phyloP scores from a whole-genome alignment of 2,888 invertebrate genomes.

The Thera obeliscata region DNA sequence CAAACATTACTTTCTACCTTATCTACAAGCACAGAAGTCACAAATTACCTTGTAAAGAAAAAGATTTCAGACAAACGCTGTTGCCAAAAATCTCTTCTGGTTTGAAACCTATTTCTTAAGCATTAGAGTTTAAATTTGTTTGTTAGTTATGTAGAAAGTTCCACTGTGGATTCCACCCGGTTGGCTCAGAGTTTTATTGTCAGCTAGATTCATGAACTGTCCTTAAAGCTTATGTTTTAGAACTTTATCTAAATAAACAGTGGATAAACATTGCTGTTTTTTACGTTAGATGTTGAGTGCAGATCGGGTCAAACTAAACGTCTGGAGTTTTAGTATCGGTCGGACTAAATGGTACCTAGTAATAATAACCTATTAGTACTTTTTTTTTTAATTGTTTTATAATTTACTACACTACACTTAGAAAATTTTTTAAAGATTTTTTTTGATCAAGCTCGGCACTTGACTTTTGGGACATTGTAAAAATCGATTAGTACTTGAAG shows the following conservation, averaged over 20 bases:
- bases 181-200: conserved; percentile 35
- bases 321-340: neutral
- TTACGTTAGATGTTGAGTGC: neutral
- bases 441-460: too few relatives aligned
- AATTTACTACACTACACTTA: too few relatives aligned
- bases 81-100: neutral
- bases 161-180: conserved; percentile 30
- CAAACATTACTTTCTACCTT: conserved; percentile 18
- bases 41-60: neutral
- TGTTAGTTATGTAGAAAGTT: conserved; percentile 28
- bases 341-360: too few relatives aligned
- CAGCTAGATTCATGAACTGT: conserved; percentile 39
- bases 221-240: conserved; percentile 27
- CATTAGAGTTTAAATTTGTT: conserved; percentile 15
- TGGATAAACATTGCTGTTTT: conserved; percentile 14
- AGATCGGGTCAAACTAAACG: neutral
- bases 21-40: neutral
- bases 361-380: too few relatives aligned
- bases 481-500: too few relatives aligned
- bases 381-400: too few relatives aligned
- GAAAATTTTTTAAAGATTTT: too few relatives aligned
- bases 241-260: conserved; percentile 28
- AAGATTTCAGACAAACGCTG: neutral
- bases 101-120: conserved; percentile 11
- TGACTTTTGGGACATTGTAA: too few relatives aligned